A percentile compares a stretch with the other conserved stretches of the same genome.
Conservation (phyloP, 2,888 invertebrate species). For the Meiosimyza decipiens region DNA sequence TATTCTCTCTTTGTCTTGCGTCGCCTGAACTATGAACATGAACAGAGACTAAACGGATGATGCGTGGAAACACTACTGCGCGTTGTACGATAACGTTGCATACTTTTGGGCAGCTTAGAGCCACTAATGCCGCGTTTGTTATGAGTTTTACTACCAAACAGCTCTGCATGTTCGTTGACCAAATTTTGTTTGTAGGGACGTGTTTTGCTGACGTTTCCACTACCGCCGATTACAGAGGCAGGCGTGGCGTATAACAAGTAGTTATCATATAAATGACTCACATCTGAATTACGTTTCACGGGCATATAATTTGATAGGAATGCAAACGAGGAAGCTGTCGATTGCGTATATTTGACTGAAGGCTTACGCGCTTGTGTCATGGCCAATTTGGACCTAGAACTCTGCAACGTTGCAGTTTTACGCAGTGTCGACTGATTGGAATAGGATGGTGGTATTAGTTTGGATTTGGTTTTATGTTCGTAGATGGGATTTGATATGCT, state of each 20-base stretch:
- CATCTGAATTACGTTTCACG: slow-evolving; percentile 62
- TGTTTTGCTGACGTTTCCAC: slow-evolving; percentile 30
- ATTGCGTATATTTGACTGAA: too few species aligned
- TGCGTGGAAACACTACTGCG: slow-evolving; percentile 60
- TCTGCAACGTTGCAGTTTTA: slow-evolving; percentile 45
- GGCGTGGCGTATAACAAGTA: slow-evolving; percentile 60
- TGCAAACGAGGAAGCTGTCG: slow-evolving; percentile 63
- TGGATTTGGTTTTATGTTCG: slow-evolving; percentile 53
- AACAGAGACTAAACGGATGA: slow-evolving; percentile 65
- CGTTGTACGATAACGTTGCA: slow-evolving; percentile 49
- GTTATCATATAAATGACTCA: slow-evolving; percentile 64
- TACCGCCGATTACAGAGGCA: slow-evolving; percentile 39
- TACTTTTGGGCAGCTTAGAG: slow-evolving; percentile 16
- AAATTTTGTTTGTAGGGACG: slow-evolving; percentile 58
- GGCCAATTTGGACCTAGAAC: slow-evolving; percentile 41
- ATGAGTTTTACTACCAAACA: slow-evolving; percentile 49
- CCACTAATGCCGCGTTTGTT: slow-evolving; percentile 35
- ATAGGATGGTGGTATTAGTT: slow-evolving; percentile 58
- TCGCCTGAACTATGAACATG: slow-evolving; percentile 65
- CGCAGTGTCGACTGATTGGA: slow-evolving; percentile 61
- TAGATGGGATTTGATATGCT: slow-evolving; percentile 46
- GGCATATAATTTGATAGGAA: slow-evolving; percentile 57
- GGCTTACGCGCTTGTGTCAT: slow-evolving; percentile 48
- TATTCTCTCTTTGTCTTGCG: neutral
- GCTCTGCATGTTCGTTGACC: slow-evolving; percentile 56